phyloP scores from a whole-genome alignment of 2,797 vertebrate genomes.

The Atherinosoma microstoma region DNA sequence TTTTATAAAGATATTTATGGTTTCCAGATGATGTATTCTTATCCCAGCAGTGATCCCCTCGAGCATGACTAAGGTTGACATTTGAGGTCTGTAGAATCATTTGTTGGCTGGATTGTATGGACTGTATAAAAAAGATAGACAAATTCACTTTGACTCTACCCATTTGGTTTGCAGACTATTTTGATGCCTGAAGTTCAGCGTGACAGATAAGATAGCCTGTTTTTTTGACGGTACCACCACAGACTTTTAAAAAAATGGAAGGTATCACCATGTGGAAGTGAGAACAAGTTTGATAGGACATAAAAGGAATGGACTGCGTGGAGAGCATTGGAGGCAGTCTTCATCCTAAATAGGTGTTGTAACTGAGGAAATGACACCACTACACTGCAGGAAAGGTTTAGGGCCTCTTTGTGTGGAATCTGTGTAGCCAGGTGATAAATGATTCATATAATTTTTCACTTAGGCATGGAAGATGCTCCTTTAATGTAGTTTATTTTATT shows the following conservation, averaged over 20 bases:
- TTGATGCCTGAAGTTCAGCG: not conserved
- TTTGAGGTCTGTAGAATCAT: slow-evolving; percentile 2
- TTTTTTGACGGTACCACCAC: not conserved
- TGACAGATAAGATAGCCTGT: not conserved
- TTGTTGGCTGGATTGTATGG: not conserved
- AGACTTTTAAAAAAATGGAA: not conserved
- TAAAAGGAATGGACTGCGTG: not conserved
- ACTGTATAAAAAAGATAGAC: not conserved
- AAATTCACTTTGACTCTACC: not conserved
- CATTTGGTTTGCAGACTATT: not conserved
- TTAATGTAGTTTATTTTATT: no score
- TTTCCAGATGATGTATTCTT: slow-evolving; percentile 4
- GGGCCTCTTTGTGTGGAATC: no score
- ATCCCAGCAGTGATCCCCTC: not conserved
- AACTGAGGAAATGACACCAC: no score
- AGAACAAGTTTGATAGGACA: not conserved
- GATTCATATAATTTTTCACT: no score
- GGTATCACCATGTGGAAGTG: not conserved
- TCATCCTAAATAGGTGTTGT: not conserved
- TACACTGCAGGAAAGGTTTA: no score
- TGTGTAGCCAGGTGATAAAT: no score
- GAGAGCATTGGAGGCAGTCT: not conserved
- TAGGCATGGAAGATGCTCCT: no score
- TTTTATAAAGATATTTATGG: slow-evolving; percentile 4
- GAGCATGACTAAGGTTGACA: not conserved